These are phyloP conservation scores for Oostethus manadensis DNA, from an alignment of 2,113 vertebrate genomes.

Conservation along the genomic window DNA sequence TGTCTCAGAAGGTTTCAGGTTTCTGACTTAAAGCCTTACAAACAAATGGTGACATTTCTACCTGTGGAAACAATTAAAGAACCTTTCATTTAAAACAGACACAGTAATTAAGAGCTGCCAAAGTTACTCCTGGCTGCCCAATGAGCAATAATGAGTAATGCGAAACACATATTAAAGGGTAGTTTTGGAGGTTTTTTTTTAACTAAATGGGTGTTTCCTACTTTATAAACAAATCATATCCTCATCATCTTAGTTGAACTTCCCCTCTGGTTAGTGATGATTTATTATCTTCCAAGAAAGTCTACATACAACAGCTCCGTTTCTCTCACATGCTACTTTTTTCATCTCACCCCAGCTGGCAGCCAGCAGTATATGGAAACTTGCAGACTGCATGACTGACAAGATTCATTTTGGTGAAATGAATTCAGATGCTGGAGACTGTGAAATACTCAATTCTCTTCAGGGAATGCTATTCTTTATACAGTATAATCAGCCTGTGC, in stretches of 20 bases:
- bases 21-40: not conserved
- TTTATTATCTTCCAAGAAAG: not conserved
- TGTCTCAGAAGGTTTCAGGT: not conserved
- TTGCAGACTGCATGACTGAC: not conserved
- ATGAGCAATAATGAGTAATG: not conserved
- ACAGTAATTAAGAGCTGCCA: not conserved
- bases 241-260: not conserved
- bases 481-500: not conserved
- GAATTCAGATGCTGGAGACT: not conserved
- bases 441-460: not conserved
- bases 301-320: not conserved
- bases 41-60: not conserved
- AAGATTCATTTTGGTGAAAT: constrained; percentile 3
- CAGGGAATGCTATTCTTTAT: constrained; percentile 8
- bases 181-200: not conserved
- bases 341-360: not conserved
- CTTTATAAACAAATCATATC: not conserved
- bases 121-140: not conserved
- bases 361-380: not conserved
- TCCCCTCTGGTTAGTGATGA: not conserved
- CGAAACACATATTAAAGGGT: not conserved
- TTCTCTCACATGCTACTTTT: not conserved
- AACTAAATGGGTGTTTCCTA: not conserved
- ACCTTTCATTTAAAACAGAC: not conserved
- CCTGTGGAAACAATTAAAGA: constrained; percentile 1